A percentile compares a stretch with the other conserved stretches of the same genome.
These are phyloP conservation scores for Eremophila alpestris DNA, from an alignment of 2,797 vertebrate species.

Conservation along the genomic window DNA sequence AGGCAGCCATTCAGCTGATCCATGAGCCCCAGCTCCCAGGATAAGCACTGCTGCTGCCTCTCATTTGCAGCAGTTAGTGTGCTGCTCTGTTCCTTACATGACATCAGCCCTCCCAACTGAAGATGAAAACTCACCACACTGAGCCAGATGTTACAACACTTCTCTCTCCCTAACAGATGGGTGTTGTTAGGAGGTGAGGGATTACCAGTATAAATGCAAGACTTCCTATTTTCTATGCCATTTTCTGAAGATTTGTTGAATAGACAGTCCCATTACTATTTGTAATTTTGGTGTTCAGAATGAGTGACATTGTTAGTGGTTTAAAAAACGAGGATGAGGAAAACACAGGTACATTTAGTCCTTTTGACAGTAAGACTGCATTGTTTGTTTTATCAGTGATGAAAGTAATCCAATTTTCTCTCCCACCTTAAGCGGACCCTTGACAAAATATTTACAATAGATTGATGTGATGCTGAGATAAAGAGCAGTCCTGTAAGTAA, in stretches of 20 bases:
- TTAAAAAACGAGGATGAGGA: neutral
- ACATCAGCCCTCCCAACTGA: conserved; percentile 40
- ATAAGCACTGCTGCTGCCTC: conserved; percentile 32
- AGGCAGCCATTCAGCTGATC: conserved; percentile 12
- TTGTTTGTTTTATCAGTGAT: conserved; percentile 25
- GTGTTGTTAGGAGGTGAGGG: conserved; percentile 13
- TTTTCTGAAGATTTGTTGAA: conserved; percentile 20
- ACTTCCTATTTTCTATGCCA: neutral
- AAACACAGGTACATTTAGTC: neutral
- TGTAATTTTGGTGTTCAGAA: neutral
- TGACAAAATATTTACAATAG: conserved; percentile 47
- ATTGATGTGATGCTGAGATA: neutral
- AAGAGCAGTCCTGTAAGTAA: neutral
- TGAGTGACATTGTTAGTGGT: neutral
- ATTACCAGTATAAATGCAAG: conserved; percentile 38
- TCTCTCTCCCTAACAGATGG: conserved; percentile 17
- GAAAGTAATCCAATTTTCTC: conserved; percentile 24
- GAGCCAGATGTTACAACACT: conserved; percentile 54
- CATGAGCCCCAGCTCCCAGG: conserved; percentile 10
- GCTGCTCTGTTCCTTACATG: conserved; percentile 29
- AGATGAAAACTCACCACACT: conserved; percentile 44
- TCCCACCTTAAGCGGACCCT: neutral
- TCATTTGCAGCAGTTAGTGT: conserved; percentile 15
- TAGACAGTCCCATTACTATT: conserved; percentile 14
- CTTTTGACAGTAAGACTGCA: neutral